phyloP scores from a whole-genome alignment of 2,797 vertebrate species.

The Steatocranus sp. region DNA sequence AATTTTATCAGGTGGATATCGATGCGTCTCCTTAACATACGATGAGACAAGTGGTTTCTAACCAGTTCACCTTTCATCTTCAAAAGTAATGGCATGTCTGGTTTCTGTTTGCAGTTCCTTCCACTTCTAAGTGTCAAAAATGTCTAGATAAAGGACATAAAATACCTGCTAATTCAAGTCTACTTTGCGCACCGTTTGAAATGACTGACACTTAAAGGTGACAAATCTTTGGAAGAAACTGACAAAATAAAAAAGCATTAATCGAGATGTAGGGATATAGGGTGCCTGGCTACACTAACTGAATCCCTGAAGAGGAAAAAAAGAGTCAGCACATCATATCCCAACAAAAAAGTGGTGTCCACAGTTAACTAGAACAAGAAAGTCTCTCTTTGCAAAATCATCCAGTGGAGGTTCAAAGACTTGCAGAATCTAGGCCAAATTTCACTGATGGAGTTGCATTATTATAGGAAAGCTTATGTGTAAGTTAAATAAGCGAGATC shows the following conservation, averaged over 20 bases:
- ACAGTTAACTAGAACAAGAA: not conserved
- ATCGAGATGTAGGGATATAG: not conserved
- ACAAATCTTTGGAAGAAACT: not conserved
- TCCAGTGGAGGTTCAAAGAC: not conserved
- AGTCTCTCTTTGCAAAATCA: not conserved
- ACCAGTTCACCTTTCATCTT: not conserved
- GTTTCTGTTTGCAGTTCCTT: not conserved
- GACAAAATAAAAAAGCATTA: not conserved
- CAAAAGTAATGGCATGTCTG: not conserved
- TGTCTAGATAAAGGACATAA: not conserved
- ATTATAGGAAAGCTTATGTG: not conserved
- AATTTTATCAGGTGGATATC: not conserved
- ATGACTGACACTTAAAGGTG: not conserved
- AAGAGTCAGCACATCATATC: not conserved
- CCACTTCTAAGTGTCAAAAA: not conserved
- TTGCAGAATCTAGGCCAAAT: not conserved
- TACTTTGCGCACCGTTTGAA: not conserved
- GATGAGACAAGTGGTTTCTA: not conserved
- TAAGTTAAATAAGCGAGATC: not conserved
- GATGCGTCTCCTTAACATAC: not conserved
- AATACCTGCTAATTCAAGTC: not conserved
- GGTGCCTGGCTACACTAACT: not conserved
- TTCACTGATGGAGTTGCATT: not conserved
- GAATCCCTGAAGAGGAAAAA: not conserved
- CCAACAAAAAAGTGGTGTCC: not conserved